These are phyloP conservation scores for Colletes latitarsis DNA, from an alignment of 1,140 invertebrate genomes.

Conservation along the genomic window DNA sequence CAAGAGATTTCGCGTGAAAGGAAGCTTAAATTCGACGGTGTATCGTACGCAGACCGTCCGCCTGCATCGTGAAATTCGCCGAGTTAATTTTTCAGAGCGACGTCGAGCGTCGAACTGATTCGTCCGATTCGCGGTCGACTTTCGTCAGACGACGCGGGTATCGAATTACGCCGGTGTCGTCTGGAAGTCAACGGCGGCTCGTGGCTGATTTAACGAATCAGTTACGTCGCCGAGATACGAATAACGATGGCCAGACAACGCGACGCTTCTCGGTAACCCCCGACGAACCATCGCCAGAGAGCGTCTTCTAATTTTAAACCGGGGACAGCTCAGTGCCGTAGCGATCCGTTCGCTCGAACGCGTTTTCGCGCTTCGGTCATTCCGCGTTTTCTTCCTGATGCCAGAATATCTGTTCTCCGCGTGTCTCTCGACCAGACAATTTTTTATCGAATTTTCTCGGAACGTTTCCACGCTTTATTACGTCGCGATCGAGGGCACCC, in stretches of 20 bases:
- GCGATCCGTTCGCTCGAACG: constrained; percentile 20
- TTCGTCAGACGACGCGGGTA: constrained; percentile 1
- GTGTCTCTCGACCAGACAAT: too few relatives aligned
- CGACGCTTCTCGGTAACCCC: constrained; percentile 58
- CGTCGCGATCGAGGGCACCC: too few relatives aligned
- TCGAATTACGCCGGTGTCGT: constrained; percentile 39
- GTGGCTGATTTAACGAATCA: constrained; percentile 51
- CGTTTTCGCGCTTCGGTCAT: constrained; percentile 19
- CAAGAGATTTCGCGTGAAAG: too few relatives aligned
- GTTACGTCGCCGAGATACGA: constrained; percentile 57
- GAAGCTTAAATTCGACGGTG: too few relatives aligned
- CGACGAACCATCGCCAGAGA: constrained; percentile 38
- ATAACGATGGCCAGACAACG: constrained; percentile 64
- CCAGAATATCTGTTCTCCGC: too few relatives aligned
- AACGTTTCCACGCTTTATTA: too few relatives aligned
- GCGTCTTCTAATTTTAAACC: constrained; percentile 64
- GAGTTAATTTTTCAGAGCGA: too few relatives aligned
- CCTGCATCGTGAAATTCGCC: too few relatives aligned
- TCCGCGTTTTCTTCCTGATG: constrained; percentile 7
- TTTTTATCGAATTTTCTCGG: too few relatives aligned
- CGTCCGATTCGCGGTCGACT: constrained; percentile 13
- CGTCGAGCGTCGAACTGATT: constrained; percentile 8
- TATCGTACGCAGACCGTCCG: too few relatives aligned
- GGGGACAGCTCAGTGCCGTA: constrained; percentile 59
- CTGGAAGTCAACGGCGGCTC: constrained; percentile 27